These are phyloP conservation scores for Xerus rutilus DNA, from an alignment of 2,797 vertebrate genomes.

Conservation along the genomic window DNA sequence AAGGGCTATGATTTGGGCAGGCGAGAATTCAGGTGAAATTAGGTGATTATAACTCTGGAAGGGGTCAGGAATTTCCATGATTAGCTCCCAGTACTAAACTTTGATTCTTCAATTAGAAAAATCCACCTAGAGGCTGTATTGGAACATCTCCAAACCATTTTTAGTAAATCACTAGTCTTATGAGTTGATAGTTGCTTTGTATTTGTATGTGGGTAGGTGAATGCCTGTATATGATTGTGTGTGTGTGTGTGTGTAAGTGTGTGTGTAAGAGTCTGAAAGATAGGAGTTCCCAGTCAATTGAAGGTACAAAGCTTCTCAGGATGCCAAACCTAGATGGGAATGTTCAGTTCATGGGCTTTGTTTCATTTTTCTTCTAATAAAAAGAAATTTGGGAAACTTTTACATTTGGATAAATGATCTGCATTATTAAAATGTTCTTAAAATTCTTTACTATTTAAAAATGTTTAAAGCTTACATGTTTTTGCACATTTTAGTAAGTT, in stretches of 20 bases:
- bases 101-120: neutral
- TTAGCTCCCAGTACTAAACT: neutral
- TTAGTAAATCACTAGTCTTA: neutral
- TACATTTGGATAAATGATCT: neutral
- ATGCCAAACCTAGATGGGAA: neutral
- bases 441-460: neutral
- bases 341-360: neutral
- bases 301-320: neutral
- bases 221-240: neutral
- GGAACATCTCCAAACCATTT: neutral
- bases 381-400: neutral
- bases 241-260: neutral
- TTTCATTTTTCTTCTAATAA: neutral
- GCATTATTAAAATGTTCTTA: neutral
- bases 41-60: neutral
- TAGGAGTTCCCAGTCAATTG: neutral
- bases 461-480: neutral
- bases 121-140: neutral
- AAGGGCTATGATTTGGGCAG: neutral
- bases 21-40: neutral
- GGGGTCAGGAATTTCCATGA: neutral
- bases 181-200: neutral
- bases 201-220: neutral
- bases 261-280: neutral
- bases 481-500: neutral